Base-by-base conservation (phyloP, 2,888 invertebrate species). In the Ochropacha duplaris region DNA sequence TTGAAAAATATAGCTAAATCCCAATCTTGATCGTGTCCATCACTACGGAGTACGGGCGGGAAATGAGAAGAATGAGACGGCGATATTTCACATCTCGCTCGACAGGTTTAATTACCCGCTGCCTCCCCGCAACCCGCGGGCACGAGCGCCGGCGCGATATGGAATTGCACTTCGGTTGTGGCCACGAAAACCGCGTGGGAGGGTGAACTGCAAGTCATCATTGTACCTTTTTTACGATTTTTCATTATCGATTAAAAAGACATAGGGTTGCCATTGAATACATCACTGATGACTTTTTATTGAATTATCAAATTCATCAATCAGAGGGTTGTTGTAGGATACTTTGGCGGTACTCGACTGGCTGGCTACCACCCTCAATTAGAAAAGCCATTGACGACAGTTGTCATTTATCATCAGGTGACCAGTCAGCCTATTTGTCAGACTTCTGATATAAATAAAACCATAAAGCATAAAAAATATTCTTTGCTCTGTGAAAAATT, bases 81-180 rank as follows among this genome's bases (percentile, higher is more conserved):
- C 57, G 31, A 51, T 56, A 55, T 54, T 55, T 57, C 31, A 34
- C 55, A 49, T 62, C 65, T 49, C 65, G 12, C 59, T 65, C 61
- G 57, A 49, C 69, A 55, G 60, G 60, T 59, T 62, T 66, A 67
- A 68, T 70, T 70, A 65, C 59, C 57, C 55, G 60, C 50, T 54
- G 61, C 59, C 64, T 62, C 59, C 64, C 61, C 61, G 31, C 19
- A n/a, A n/a, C n/a, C n/a, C 16, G 59, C 57, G 55, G 52, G 57
- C 50, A 55, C 54, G 61, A 22, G n/a, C 16, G 59, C 57, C 54
- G 52, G 57, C 50, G 54, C 54, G 61, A 22, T 49, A 49, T 54
- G 57, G 56, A 57, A 59, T 58, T 59, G 61, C 57, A 61, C 54
- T 59, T 44, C 51, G n/a, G 39, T 16, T 31, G 50, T 26, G 26